Evolutionary conservation across 2,797 vertebrate genomes (phyloP).

Genomic region (Schizothorax lantsangensis): DNA sequence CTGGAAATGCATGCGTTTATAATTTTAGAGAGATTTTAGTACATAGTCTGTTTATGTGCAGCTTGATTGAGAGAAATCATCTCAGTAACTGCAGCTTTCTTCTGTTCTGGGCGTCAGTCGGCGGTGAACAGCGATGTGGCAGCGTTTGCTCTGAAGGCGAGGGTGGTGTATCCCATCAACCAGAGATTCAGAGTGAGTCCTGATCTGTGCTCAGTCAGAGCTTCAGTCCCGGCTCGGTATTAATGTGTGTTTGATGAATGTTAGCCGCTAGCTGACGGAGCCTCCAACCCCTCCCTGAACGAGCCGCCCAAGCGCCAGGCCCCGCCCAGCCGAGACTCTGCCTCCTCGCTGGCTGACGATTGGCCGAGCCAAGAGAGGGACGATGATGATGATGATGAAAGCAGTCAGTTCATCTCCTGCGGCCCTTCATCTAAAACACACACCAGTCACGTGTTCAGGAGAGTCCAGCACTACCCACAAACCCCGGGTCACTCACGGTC

Average conservation of each 20-base stretch:
- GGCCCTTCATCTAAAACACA: conserved; percentile 82
- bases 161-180: conserved; percentile 96
- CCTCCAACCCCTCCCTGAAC: conserved; percentile 93
- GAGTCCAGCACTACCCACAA: conserved; percentile 81
- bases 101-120: conserved; percentile 26
- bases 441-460: conserved; percentile 84
- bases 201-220: not conserved
- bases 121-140: conserved; percentile 82
- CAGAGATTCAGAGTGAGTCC: conserved; percentile 94
- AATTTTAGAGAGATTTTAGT: not conserved
- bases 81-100: not conserved
- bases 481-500: conserved; percentile 83
- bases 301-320: conserved; percentile 78
- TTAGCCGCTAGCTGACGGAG: conserved; percentile 94
- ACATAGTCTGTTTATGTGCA: not conserved
- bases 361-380: conserved; percentile 87
- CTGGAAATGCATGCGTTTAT: too few species aligned
- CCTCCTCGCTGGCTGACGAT: conserved; percentile 80
- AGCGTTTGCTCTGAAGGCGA: conserved; percentile 91
- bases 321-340: conserved; percentile 81
- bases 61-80: not conserved
- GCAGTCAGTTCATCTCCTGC: conserved; percentile 82
- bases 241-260: conserved; percentile 20
- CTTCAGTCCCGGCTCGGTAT: not conserved
- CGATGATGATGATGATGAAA: conserved; percentile 74